Evolutionary conservation across 2,797 vertebrate species (phyloP), one percentile per base, ranked within the genome.

Genomic region (Cynodonichthys magdalenae): DNA sequence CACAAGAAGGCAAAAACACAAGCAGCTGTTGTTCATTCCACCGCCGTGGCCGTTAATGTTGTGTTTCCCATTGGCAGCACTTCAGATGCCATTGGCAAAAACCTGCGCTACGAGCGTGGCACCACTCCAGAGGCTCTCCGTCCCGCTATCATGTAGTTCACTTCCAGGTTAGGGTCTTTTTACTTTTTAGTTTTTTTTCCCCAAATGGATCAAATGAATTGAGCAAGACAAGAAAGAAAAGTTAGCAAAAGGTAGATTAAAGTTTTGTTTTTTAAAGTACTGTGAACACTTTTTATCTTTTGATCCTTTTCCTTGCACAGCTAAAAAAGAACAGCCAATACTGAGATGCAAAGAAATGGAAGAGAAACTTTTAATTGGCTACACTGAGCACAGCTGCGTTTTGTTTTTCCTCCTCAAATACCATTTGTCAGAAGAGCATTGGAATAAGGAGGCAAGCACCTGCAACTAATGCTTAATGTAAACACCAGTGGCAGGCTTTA

Each of bases 321-420:
- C 11, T 31, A 55, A 53, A 53, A 66, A 69, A 66, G 48, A 79
- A 31, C 24, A 82, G 63, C 67, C 60, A 51, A 77, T 77, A 79
- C 74, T 56, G 71, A 65, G 69, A 76, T 53, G 67, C 15, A 62
- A 73, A 71, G 75, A 74, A 70, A 66, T 71, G 71, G 73, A 85
- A 59, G 55, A 77, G 74, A 83, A 86, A 88, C 77, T 89, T 91
- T 90, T 89, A 91, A 91, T 90, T 90, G 87, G 83, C 81, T 60
- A 63, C 71, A 56, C 59, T 31, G 63, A 81, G 76, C 76, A 80
- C 81, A 86, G 83, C 76, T 83, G 70, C 56, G 79, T 75, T 81
- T 71, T 86, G 76, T 79, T 79, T 71, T 52, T 52, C 49, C 55
- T n/a, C 49, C 60, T 46, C 11, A 82, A 79, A 82, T 77, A 81